A percentile compares a stretch with the other conserved stretches of the same genome.
phyloP scores from a whole-genome alignment of 2,888 invertebrate species.

The Ophonus ardosiacus region DNA sequence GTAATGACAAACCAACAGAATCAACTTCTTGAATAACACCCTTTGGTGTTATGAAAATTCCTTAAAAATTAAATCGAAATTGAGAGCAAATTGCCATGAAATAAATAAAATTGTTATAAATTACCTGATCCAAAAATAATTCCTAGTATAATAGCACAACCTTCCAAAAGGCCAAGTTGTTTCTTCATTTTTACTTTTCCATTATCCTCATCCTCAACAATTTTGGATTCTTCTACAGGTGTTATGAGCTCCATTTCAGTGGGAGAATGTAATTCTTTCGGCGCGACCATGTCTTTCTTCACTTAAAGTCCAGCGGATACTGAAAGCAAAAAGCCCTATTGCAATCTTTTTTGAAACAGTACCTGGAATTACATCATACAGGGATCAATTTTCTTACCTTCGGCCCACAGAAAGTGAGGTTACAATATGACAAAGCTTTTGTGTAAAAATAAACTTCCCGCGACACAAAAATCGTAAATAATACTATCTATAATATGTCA shows the following conservation, averaged over 20 bases:
- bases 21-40: constrained; percentile 94
- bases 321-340: constrained; percentile 9
- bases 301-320: constrained; percentile 22
- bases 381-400: constrained; percentile 30
- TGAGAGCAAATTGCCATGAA: neutral
- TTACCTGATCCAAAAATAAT: constrained; percentile 94
- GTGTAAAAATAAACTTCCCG: neutral
- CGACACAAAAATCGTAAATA: neutral
- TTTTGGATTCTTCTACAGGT: constrained; percentile 68
- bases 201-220: constrained; percentile 67
- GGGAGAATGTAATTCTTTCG: constrained; percentile 75
- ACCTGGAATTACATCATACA: constrained; percentile 58
- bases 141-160: constrained; percentile 95
- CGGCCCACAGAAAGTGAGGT: constrained; percentile 44
- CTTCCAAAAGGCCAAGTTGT: constrained; percentile 92
- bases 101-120: constrained; percentile 34
- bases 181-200: constrained; percentile 89
- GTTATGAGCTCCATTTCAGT: constrained; percentile 74
- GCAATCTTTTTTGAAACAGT: constrained; percentile 4
- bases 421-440: constrained; percentile 18
- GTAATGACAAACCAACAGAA: constrained; percentile 91
- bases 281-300: constrained; percentile 74
- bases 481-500: constrained; percentile 26
- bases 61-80: constrained; percentile 75
- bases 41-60: constrained; percentile 97